Percentiles rank a stretch among this genome's conserved stretches.
phyloP scores from a whole-genome alignment of 2,888 invertebrate genomes.

The Phalera bucephala region DNA sequence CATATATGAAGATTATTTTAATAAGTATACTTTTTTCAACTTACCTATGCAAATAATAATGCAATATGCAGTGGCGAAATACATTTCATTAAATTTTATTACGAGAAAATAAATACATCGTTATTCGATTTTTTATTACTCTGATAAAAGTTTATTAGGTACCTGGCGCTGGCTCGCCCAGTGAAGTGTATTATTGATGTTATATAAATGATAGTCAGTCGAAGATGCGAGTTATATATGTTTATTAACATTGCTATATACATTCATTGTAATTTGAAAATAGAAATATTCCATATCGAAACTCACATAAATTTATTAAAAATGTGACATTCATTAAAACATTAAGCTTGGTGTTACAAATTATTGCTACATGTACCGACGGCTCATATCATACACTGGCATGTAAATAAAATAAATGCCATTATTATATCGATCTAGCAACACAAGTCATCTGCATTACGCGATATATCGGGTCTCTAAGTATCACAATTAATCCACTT shows the following conservation, averaged over 20 bases:
- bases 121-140: slow-evolving; percentile 19
- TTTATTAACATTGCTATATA: slow-evolving; percentile 82
- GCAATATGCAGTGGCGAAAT: slow-evolving; percentile 20
- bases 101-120: slow-evolving; percentile 13
- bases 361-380: slow-evolving; percentile 49
- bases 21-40: slow-evolving; percentile 18
- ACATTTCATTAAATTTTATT: slow-evolving; percentile 25
- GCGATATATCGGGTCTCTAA: slow-evolving; percentile 53
- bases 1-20: no score
- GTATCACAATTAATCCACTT: slow-evolving; percentile 79
- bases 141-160: slow-evolving; percentile 14
- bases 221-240: slow-evolving; percentile 69
- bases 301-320: slow-evolving; percentile 71
- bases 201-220: slow-evolving; percentile 29
- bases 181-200: slow-evolving; percentile 4
- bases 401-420: slow-evolving; percentile 56
- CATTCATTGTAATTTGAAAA: slow-evolving; percentile 78
- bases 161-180: neutral
- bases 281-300: slow-evolving; percentile 75
- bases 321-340: slow-evolving; percentile 62
- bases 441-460: slow-evolving; percentile 55
- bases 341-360: slow-evolving; percentile 66
- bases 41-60: slow-evolving; percentile 32
- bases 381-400: slow-evolving; percentile 42
- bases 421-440: slow-evolving; percentile 51